Evolutionary conservation across 2,888 invertebrate species (phyloP), one percentile per base, ranked within the genome.

Genomic region (Rhopalosiphum nymphaeae): DNA sequence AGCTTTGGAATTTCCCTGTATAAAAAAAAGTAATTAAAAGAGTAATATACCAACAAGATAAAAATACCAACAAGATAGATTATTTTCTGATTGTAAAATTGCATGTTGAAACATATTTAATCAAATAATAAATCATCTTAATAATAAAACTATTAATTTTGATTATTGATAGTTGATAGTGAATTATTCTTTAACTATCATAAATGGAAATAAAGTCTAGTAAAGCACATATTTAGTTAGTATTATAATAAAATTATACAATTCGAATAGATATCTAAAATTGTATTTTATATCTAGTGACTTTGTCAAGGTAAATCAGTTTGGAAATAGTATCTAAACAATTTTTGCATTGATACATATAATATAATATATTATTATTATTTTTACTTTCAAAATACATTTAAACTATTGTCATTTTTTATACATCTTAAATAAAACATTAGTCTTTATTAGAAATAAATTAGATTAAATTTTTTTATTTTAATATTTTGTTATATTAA

Each of bases 11-110:
- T 44, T 44, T 44, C 44, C 44, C 5, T 44, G 3, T 44, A 44
- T 44, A 44, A 3, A 44, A 3, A 44, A 4, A 3, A 44, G 44
- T 44, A 4, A 44, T 44, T 44, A 44, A 44, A 0, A 44, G 44
- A 3, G 44, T 44, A 44, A 44, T 44, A 5, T 44, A 44, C 44
- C 5, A 44, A 44, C n/a, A 90, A 96, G 96, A 95, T 95, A 85
- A 94, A 93, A 95, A 92, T 36, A 78, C n/a, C 1, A 7, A 21
- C 16, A 36, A 78, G 5, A 7, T 16, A 16, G 2, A n/a, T 16
- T 78, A 78, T 78, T 36, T 67, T 78, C 67, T 78, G 5, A 16
- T 7, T 16, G n/a, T 36, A 78, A 78, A 78, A 36, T 78, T 16
- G 5, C 67, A n/a, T 7, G 16, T n/a, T n/a, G 16, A n/a, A 67